These are phyloP conservation scores for Piaya cayana DNA, from an alignment of 2,113 vertebrate genomes.

Conservation along the genomic window DNA sequence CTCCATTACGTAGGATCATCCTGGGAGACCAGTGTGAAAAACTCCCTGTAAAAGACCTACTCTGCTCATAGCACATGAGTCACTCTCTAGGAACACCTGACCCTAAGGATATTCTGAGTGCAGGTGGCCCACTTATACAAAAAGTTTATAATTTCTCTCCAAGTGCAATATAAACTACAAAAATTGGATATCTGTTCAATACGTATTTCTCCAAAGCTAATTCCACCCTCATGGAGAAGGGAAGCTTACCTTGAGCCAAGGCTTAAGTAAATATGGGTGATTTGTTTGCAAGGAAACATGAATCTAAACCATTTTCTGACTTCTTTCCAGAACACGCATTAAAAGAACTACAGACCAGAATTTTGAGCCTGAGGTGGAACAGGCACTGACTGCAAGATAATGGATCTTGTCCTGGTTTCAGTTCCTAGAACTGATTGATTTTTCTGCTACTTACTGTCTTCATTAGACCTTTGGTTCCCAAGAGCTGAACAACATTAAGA, in stretches of 20 bases:
- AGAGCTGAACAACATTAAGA: neutral
- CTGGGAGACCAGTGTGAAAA: neutral
- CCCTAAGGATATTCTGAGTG: neutral
- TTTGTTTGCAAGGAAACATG: neutral
- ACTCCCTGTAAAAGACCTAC: neutral
- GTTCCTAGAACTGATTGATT: neutral
- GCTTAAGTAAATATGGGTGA: neutral
- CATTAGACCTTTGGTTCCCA: neutral
- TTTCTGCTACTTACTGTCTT: neutral
- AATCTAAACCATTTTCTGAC: neutral
- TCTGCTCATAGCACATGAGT: neutral
- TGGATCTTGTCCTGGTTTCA: neutral
- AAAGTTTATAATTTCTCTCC: neutral
- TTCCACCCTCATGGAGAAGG: neutral
- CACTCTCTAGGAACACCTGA: neutral
- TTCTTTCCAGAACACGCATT: neutral
- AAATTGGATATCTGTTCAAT: neutral
- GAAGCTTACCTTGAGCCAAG: neutral
- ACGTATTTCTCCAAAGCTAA: neutral
- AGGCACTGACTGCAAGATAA: neutral
- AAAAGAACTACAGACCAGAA: neutral
- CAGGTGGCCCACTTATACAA: neutral
- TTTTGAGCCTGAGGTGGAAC: neutral
- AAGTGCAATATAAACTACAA: neutral
- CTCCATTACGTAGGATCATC: neutral